Percentiles rank a stretch among this genome's conserved stretches.
Evolutionary conservation across 2,113 vertebrate genomes (phyloP).

Genomic region (Pachyramphus minor): DNA sequence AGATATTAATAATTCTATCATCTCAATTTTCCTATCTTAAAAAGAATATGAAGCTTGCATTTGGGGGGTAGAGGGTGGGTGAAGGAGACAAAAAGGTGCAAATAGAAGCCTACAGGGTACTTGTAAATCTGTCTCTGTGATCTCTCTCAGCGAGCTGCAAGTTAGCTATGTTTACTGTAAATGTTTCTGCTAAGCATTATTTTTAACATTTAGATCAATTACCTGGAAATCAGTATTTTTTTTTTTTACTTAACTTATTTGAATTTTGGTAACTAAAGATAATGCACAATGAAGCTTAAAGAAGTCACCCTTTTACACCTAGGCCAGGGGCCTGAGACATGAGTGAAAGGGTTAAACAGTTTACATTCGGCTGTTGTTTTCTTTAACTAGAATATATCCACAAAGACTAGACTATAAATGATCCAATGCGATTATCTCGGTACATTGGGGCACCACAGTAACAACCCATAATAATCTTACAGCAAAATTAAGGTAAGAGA

Average conservation of each 20-base stretch:
- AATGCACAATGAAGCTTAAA: constrained; percentile 50
- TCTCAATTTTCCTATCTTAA: constrained; percentile 36
- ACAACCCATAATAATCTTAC: constrained; percentile 7
- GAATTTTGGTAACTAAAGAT: constrained; percentile 52
- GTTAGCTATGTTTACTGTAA: constrained; percentile 53
- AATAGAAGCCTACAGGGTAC: constrained; percentile 36
- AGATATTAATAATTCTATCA: not conserved
- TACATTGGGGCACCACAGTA: constrained; percentile 13
- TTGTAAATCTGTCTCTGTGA: constrained; percentile 30
- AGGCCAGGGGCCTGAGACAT: not conserved
- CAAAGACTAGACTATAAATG: constrained; percentile 18
- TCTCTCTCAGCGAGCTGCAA: constrained; percentile 56
- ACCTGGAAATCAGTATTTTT: constrained; percentile 46
- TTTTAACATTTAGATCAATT: constrained; percentile 55
- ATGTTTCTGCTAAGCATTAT: constrained; percentile 54
- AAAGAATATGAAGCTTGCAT: constrained; percentile 17
- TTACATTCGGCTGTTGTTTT: constrained; percentile 68
- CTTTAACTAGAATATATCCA: constrained; percentile 55
- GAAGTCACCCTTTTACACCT: not conserved
- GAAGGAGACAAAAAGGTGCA: not conserved
- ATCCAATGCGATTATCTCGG: constrained; percentile 43
- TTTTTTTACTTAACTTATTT: constrained; percentile 64
- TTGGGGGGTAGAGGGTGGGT: not conserved
- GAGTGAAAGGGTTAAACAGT: constrained; percentile 55
- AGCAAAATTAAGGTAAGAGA: constrained; percentile 48